Base-by-base conservation (phyloP, 2,888 invertebrate genomes). In the Dryococelus australis region DNA sequence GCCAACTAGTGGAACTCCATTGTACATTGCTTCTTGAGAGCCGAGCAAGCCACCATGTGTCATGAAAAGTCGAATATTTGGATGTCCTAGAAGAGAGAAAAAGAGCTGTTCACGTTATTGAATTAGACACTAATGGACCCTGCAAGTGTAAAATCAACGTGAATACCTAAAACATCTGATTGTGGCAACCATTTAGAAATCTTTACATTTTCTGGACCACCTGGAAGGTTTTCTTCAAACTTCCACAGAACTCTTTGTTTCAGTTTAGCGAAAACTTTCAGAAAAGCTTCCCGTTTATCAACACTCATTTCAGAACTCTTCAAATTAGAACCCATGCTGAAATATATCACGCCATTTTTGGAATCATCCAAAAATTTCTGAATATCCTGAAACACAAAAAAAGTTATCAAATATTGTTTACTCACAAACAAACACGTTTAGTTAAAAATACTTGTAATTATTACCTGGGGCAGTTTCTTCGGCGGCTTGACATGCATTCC, bases 21-120 rank as follows among this genome's bases (percentile, higher is more conserved):
- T 87, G 87, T 89, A 86, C 13, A 90, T 87, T 1, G 91, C 89
- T 87, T 91, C 90, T 81, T 87, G 85, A 20, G 93, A 92, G 88
- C 94, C 94, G 90, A 95, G 92, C 84, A 94, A 91, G 0, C 95
- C 95, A 47, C 94, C 95, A 90, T 95, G 94, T 13, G 94, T 94
- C 88, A 95, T 93, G 89, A 95, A 95, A 0, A 94, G 90, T 89
- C 93, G 93, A 0, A 94, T 92, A 87, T 94, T 94, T 3, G 92
- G 92, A 91, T 95, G 94, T 2, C 93, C 92, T 26, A 91, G 87
- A 47, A 91, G 87, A 87, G 91, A 90, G 0, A n/a, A 65, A 65
- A 16, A 0, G 65, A 9, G 20, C 8, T 24, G 95, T 95, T 90
- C 20, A 53, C 86, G 13, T 28, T 84, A 20, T 16, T n/a, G 8